These are phyloP conservation scores for Conus canariensis DNA, from an alignment of 2,888 invertebrate species.

Conservation along the genomic window DNA sequence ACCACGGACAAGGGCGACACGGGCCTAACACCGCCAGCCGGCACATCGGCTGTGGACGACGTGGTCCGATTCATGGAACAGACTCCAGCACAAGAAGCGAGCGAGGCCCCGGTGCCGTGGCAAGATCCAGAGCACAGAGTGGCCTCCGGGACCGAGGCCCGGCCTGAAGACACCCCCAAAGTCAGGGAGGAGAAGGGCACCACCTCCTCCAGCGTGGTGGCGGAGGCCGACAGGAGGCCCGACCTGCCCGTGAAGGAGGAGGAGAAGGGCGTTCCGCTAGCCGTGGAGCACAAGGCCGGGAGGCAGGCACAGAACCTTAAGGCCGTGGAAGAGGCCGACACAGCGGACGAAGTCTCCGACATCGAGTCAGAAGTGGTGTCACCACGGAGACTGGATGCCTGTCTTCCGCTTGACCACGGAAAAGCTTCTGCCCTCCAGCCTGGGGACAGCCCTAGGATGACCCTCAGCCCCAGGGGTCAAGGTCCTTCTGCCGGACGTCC, in stretches of 20 bases:
- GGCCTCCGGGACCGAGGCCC: no score
- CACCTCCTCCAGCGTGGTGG: conserved; percentile 26
- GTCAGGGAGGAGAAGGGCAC: background rate
- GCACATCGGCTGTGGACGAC: no score
- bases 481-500: background rate
- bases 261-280: background rate
- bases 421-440: no score
- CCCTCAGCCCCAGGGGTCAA: conserved; percentile 6
- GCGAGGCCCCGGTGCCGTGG: no score
- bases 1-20: no score
- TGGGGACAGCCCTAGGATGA: background rate
- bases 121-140: no score
- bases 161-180: background rate
- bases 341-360: conserved; percentile 59
- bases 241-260: background rate
- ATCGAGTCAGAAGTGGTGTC: conserved; percentile 54
- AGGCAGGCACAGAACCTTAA: background rate
- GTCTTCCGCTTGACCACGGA: background rate
- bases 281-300: no score
- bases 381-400: conserved; percentile 44
- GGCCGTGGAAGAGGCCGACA: conserved; percentile 22
- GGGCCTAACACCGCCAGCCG: no score
- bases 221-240: conserved; percentile 29
- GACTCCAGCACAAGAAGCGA: background rate
- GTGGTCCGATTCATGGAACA: background rate